Evolutionary conservation across 2,113 vertebrate species (phyloP).

Genomic region (Montifringilla adamsi): DNA sequence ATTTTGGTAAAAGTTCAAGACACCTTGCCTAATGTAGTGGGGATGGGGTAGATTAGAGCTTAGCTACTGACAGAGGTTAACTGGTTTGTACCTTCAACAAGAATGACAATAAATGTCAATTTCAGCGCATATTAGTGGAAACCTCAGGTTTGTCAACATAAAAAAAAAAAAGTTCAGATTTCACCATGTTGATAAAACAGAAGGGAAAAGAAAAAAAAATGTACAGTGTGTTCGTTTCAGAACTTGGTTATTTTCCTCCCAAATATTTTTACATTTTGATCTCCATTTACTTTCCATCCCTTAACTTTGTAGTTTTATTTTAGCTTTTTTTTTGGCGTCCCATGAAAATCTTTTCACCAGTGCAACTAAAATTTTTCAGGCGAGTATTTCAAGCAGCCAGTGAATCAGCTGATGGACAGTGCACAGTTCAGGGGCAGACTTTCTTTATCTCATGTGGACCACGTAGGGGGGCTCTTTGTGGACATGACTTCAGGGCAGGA

Average conservation of each 20-base stretch:
- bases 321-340: background rate
- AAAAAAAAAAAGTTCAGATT: background rate
- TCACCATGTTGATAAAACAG: background rate
- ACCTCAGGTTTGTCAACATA: background rate
- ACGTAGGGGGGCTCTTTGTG: fast-evolving
- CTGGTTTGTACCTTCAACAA: background rate
- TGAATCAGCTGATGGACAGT: background rate
- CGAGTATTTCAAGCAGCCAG: background rate
- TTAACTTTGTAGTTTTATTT: background rate
- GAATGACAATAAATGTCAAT: background rate
- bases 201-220: background rate
- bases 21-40: background rate
- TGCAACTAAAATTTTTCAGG: background rate
- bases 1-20: background rate
- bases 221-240: fast-evolving
- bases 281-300: background rate
- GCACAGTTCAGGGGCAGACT: background rate
- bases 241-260: background rate
- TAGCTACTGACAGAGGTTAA: background rate
- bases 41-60: background rate
- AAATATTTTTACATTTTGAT: background rate
- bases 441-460: background rate
- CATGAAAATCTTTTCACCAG: background rate
- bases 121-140: background rate
- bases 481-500: background rate